Evolutionary conservation across 2,888 invertebrate genomes (phyloP).

Genomic region (Lampropteryx suffumata): DNA sequence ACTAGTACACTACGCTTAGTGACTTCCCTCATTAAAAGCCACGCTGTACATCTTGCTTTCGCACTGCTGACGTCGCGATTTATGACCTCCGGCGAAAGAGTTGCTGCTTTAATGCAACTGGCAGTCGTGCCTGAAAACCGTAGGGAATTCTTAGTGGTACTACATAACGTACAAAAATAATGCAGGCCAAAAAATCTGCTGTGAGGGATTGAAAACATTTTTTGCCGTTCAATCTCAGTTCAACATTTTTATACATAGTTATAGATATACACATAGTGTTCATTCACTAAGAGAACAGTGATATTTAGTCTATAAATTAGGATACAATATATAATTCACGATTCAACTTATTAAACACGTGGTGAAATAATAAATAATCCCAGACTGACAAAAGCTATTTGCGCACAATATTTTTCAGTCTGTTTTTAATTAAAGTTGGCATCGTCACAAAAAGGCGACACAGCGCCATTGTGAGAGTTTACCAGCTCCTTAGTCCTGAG

Average conservation of each 20-base stretch:
- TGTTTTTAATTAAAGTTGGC: slow-evolving; percentile 16
- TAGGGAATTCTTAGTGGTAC: too few relatives aligned
- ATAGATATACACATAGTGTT: too few relatives aligned
- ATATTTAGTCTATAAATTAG: too few relatives aligned
- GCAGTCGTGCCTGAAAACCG: not conserved
- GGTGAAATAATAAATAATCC: too few relatives aligned
- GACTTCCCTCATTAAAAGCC: slow-evolving; percentile 19
- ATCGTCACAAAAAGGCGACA: slow-evolving; percentile 3
- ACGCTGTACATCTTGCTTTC: slow-evolving; percentile 16
- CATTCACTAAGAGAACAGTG: too few relatives aligned
- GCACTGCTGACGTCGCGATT: slow-evolving; percentile 19
- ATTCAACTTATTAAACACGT: too few relatives aligned
- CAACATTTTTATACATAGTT: too few relatives aligned
- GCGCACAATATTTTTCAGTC: slow-evolving; percentile 1
- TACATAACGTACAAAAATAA: too few relatives aligned
- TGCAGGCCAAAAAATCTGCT: too few relatives aligned
- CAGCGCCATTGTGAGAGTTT: slow-evolving; percentile 7
- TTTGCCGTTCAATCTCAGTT: too few relatives aligned
- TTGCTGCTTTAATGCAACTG: slow-evolving; percentile 8
- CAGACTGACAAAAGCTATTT: not conserved
- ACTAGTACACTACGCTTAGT: slow-evolving; percentile 6
- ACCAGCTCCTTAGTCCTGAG: slow-evolving; percentile 18
- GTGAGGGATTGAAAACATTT: too few relatives aligned
- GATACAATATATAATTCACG: too few relatives aligned
- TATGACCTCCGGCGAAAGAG: slow-evolving; percentile 14